Evolutionary conservation across 2,888 invertebrate genomes (phyloP), one percentile per base, ranked within the genome.

Genomic region (Orthonevra nobilis): DNA sequence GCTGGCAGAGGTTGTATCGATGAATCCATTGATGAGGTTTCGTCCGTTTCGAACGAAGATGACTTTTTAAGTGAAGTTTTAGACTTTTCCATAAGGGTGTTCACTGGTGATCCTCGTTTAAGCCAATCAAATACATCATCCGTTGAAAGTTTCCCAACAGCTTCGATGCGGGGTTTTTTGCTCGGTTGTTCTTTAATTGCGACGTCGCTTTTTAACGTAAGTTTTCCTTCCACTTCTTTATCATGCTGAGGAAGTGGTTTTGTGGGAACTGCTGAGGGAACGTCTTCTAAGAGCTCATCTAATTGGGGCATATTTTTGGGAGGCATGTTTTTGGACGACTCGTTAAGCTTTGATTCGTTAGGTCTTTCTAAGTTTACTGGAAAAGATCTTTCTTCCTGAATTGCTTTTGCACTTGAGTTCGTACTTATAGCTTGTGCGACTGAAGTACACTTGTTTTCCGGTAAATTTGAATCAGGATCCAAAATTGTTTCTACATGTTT

Each of bases 81-180:
- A 0, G 14, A 6, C 3, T 72, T 64, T 10, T 6, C 17, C 28
- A 42, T 52, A n/a, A 69, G 3, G 5, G 50, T 34, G n/a, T 69
- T 69, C 2, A 69, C 50, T 1, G 69, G 42, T 6, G 69, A 50
- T 15, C 60, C 69, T 10, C 60, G 60, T 52, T 77, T 77, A 1
- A 77, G 52, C 0, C 46, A 52, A 38, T 77, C 64, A 14, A 77
- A 77, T 0, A 40, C 32, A 34, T 77, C 72, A 20, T 77, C 54
- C n/a, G 28, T 54, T 3, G 61, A 38, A 0, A 50, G 15, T 9
- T 7, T 61, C 2, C 0, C 9, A 7, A 46, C 34, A 10, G 34
- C 34, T 2, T 23, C 15, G 7, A 15, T 0, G 9, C 7, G 19
- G 5, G 17, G 7, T 7, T 52, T 42, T 15, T 58, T 40, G n/a